Conservation (phyloP, 2,888 invertebrate species). For the Gibbula magus region DNA sequence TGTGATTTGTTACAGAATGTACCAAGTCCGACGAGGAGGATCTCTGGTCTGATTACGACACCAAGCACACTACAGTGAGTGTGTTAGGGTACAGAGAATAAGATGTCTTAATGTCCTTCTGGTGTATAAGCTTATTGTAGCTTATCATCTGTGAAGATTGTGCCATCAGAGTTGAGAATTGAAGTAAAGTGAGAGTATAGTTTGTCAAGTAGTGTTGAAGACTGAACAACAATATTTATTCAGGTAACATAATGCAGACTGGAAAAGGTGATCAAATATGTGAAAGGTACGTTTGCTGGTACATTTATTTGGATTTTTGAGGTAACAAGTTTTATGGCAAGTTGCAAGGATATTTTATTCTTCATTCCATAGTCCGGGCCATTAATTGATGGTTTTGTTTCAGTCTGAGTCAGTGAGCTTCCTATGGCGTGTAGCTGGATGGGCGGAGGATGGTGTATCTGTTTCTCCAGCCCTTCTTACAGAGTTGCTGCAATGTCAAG, state of each 20-base stretch:
- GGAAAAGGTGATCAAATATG: background rate
- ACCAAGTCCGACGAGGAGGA: background rate
- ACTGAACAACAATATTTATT: background rate
- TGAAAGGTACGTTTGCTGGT: background rate
- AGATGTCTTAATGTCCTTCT: background rate
- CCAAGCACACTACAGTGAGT: slow-evolving; percentile 11
- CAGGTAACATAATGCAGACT: background rate
- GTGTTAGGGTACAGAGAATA: background rate
- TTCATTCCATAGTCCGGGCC: no score
- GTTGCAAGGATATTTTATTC: background rate
- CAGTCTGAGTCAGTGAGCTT: slow-evolving; percentile 30
- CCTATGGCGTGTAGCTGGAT: slow-evolving; percentile 28
- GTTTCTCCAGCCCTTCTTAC: slow-evolving; percentile 27
- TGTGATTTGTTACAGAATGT: slow-evolving; percentile 6
- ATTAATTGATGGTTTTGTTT: background rate
- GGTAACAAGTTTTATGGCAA: background rate
- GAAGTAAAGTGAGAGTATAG: background rate
- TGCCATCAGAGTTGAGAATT: no score
- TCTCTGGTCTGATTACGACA: slow-evolving; percentile 25
- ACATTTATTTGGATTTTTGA: background rate
- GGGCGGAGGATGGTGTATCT: slow-evolving; percentile 24
- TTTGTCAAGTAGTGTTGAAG: background rate
- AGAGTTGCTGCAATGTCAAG: slow-evolving; percentile 11
- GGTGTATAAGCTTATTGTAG: no score
- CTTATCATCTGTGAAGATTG: no score